Evolutionary conservation across 2,888 invertebrate genomes (phyloP).

Genomic region (Drosophila neotestacea): DNA sequence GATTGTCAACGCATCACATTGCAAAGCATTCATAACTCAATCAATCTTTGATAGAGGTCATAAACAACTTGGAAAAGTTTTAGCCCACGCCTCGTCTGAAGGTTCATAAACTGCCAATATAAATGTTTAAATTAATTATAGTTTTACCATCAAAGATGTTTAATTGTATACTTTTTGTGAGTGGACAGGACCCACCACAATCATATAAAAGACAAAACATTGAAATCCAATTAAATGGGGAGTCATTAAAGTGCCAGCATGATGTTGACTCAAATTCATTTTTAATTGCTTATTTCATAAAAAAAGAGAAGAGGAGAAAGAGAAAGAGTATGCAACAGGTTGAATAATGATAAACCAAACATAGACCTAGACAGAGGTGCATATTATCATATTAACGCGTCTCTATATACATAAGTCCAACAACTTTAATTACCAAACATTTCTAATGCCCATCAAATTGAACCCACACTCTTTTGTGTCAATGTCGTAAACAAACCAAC

Average conservation of each 20-base stretch:
- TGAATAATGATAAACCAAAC: background rate
- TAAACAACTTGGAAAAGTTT: constrained; percentile 45
- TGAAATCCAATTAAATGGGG: constrained; percentile 78
- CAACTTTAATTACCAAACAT: constrained; percentile 31
- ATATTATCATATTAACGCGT: constrained; percentile 80
- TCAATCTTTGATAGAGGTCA: constrained; percentile 39
- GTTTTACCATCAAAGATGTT: constrained; percentile 64
- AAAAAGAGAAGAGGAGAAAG: constrained; percentile 34
- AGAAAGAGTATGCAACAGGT: constrained; percentile 43
- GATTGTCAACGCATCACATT: constrained; percentile 35
- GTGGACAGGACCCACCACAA: constrained; percentile 63
- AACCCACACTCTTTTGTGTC: constrained; percentile 54
- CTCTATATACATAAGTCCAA: constrained; percentile 11
- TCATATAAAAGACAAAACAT: constrained; percentile 66
- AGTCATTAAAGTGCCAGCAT: constrained; percentile 76
- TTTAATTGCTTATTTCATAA: constrained; percentile 80
- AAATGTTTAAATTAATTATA: constrained; percentile 78
- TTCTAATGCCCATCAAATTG: constrained; percentile 50
- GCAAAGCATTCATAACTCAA: constrained; percentile 69
- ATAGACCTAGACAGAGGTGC: constrained; percentile 54
- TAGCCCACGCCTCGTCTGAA: constrained; percentile 6
- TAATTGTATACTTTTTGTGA: constrained; percentile 32
- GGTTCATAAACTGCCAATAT: constrained; percentile 75
- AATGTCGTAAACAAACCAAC: constrained; percentile 47
- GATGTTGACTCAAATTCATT: constrained; percentile 69